Base-by-base conservation (phyloP, 2,888 invertebrate genomes). In the Poecilus cupreus region DNA sequence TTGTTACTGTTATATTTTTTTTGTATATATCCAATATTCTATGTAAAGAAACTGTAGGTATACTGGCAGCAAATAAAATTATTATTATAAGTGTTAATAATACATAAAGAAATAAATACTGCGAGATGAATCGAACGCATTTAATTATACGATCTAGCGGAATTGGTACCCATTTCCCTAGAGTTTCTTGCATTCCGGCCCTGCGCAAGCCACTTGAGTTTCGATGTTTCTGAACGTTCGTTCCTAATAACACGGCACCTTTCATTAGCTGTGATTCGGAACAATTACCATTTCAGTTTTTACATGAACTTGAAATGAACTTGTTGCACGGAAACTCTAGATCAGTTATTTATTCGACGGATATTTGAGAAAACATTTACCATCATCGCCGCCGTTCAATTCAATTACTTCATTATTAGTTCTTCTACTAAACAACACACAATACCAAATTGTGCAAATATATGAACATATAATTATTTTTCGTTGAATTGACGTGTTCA, bases 201-300 rank as follows among this genome's bases (percentile, higher is more conserved):
- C 79, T 79, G 79, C 16, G 13, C 16, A 8, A 49, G 32, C 18
- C 79, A 79, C 79, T 79, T 68, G 79, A 68, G 79, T 26, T 68
- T 68, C 79, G 68, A 70, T 68, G 79, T 68, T 79, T 70, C 64
- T 68, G 78, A 79, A 46, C 64, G 68, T 57, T 77, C 32, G 43
- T 79, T 79, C 49, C 79, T 79, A 79, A 79, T 79, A 79, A 68
- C 80, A 80, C 43, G 57, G 80, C 80, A 80, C 80, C 80, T 80
- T 80, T 80, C 80, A 80, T 80, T 80, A 80, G 26, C 72, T 80
- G 72, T 80, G 80, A 80, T 80, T 80, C 57, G 72, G 80, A 70
- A 68, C 72, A 80, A 80, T 80, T 80, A 51, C 57, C 80, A 37
- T 80, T 80, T 72, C 49, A 70, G 72, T 51, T 80, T 80, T 80